Evolutionary conservation across 2,113 vertebrate species (phyloP), one percentile per base, ranked within the genome.

Genomic region (Phaethon lepturus): DNA sequence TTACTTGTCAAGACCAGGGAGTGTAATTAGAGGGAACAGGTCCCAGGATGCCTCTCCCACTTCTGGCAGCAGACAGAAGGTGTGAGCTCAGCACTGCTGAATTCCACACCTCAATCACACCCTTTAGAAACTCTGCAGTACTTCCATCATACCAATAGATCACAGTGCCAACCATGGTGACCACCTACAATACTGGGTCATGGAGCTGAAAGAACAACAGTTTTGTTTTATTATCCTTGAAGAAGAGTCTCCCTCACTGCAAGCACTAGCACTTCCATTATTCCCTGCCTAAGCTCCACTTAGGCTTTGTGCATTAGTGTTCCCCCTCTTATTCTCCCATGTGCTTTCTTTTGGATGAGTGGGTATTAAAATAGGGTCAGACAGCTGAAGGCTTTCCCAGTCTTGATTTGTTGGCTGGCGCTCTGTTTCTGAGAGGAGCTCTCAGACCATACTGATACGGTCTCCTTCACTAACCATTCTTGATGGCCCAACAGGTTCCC

Each of bases 1-100:
- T 85, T 79, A 79, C 96, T 94, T 93, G 95, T 81, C 93, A 93
- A 89, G 94, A 78, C 88, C 93, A 89, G 45, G 96, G 92, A 97
- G 82, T 28, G 31, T 92, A 95, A 97, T 94, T 93, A 90, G 75
- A 93, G 50, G 90, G 79, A 94, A 67, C 91, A 93, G 83, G 87
- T 96, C 94, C 80, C 95, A 93, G 80, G 92, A 93, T 59, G 86
- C 92, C 90, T 94, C 68, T 93, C 93, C 78, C 86, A 84, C 85
- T 85, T 42, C 85, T 96, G 96, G 94, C 95, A 94, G 59, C 83
- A 89, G 93, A 80, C 84, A 93, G 88, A 81, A 93, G 93, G 58
- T 64, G 90, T 95, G 94, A 92, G 91, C 84, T 97, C 92, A 95
- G 89, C 77, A 38, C 50, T 78, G 92, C 74, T 81, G 93, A 95